Evolutionary conservation across 2,888 invertebrate species (phyloP).

Genomic region (Aquatica leii): DNA sequence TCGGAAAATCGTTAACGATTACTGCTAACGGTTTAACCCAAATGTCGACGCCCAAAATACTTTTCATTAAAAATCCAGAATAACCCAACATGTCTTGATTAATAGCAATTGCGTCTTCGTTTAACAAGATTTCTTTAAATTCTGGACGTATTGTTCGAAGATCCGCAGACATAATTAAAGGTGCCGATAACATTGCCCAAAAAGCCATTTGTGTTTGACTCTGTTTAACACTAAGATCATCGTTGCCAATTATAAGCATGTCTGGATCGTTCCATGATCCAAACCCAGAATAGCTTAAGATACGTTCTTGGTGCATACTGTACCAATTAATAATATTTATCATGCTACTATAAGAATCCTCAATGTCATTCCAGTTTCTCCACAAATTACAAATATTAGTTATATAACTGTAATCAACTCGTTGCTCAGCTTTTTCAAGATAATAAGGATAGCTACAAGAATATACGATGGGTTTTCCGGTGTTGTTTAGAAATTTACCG

Average conservation of each 20-base stretch:
- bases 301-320: slow-evolving; percentile 68
- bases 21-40: slow-evolving; percentile 68
- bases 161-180: slow-evolving; percentile 76
- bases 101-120: slow-evolving; percentile 69
- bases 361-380: slow-evolving; percentile 75
- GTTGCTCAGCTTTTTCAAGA: slow-evolving; percentile 66
- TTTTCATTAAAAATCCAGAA: slow-evolving; percentile 64
- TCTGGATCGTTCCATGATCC: slow-evolving; percentile 81
- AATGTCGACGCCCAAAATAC: slow-evolving; percentile 59
- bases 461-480: slow-evolving; percentile 79
- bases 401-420: slow-evolving; percentile 67
- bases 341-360: slow-evolving; percentile 72
- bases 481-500: slow-evolving; percentile 73
- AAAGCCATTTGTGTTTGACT: slow-evolving; percentile 77
- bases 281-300: slow-evolving; percentile 69
- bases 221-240: slow-evolving; percentile 72
- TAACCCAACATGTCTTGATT: slow-evolving; percentile 74
- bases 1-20: slow-evolving; percentile 58
- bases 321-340: slow-evolving; percentile 69
- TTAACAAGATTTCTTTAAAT: slow-evolving; percentile 69
- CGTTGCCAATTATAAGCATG: slow-evolving; percentile 73
- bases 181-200: slow-evolving; percentile 77
- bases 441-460: slow-evolving; percentile 90
- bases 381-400: slow-evolving; percentile 71
- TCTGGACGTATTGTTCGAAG: slow-evolving; percentile 67